Percentiles rank a stretch among this genome's conserved stretches.
Evolutionary conservation across 2,888 invertebrate species (phyloP).

Genomic region (Mythimna impura): DNA sequence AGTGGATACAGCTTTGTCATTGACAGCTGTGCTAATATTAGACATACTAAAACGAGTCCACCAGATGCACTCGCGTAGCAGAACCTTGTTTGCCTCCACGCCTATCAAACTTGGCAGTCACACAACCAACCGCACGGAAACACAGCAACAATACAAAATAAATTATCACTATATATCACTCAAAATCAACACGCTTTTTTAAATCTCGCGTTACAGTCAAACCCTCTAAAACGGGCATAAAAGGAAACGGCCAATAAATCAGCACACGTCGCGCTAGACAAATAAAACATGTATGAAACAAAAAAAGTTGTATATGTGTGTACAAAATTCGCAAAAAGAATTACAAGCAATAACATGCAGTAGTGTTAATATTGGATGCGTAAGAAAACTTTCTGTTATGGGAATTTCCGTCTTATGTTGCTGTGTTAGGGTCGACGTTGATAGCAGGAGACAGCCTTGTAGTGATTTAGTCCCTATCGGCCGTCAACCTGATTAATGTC

Average conservation of each 20-base stretch:
- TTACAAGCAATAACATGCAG: conserved; percentile 90
- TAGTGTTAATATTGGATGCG: conserved; percentile 82
- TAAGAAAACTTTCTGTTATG: conserved; percentile 54
- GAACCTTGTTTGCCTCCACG: conserved; percentile 56
- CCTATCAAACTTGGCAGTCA: conserved; percentile 57
- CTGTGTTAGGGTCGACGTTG: conserved; percentile 72
- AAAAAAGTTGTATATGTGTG: conserved; percentile 75
- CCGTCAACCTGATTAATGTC: conserved; percentile 90
- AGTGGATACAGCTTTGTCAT: background rate
- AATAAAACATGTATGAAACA: conserved; percentile 84
- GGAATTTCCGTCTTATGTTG: conserved; percentile 71
- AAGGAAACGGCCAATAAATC: conserved; percentile 87
- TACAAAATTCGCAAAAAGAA: conserved; percentile 88
- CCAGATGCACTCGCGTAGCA: conserved; percentile 34
- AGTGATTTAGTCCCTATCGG: conserved; percentile 90
- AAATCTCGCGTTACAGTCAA: conserved; percentile 84
- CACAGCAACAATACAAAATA: conserved; percentile 73
- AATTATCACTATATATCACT: conserved; percentile 77
- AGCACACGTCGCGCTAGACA: conserved; percentile 81
- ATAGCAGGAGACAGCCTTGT: conserved; percentile 77
- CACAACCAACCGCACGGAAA: conserved; percentile 46
- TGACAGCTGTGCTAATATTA: conserved; percentile 19
- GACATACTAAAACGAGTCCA: background rate
- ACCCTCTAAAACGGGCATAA: conserved; percentile 80
- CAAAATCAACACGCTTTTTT: conserved; percentile 74